A percentile compares a stretch with the other conserved stretches of the same genome.
These are phyloP conservation scores for Rotaria magnacalcarata DNA, from an alignment of 2,888 invertebrate genomes.

Conservation along the genomic window DNA sequence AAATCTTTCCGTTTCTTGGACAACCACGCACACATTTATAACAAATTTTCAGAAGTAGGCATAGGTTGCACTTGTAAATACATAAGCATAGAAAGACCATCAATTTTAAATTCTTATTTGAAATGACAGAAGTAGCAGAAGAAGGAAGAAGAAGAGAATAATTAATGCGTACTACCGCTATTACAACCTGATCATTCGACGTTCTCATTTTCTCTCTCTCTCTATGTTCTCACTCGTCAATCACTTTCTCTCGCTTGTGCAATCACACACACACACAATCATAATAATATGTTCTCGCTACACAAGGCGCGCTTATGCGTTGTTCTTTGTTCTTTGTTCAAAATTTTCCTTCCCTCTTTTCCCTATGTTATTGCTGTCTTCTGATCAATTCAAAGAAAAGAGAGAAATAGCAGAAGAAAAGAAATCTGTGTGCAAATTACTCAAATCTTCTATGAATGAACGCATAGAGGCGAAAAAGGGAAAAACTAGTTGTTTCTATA, in stretches of 20 bases:
- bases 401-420: constrained; percentile 8
- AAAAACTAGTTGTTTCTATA: neutral
- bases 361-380: constrained; percentile 18
- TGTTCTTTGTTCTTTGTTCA: constrained; percentile 15
- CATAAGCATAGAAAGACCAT: neutral
- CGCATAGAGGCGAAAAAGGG: constrained; percentile 20
- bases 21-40: neutral
- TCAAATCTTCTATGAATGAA: constrained; percentile 33
- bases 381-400: constrained; percentile 3
- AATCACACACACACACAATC: constrained; percentile 15
- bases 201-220: constrained; percentile 9
- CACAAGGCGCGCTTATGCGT: neutral
- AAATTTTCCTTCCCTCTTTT: neutral
- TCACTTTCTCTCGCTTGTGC: constrained; percentile 20
- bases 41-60: neutral
- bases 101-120: constrained; percentile 19
- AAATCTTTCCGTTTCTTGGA: constrained; percentile 2
- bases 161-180: constrained; percentile 25
- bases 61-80: neutral
- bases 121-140: neutral
- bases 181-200: neutral
- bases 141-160: constrained; percentile 16
- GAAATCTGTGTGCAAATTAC: constrained; percentile 36
- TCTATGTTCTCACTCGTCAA: constrained; percentile 12
- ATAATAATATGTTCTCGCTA: constrained; percentile 28